Evolutionary conservation across 2,113 vertebrate genomes (phyloP).

Genomic region (pig (Sus scrofa)): T2T-Sscrofa CM000816.6:48918501-48919000

Average conservation of each 20-base stretch:
- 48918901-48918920: constrained; percentile 53
- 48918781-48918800: constrained; percentile 40
- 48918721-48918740: constrained; percentile 11
- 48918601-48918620: background rate
- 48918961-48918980: constrained; percentile 58
- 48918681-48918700: background rate
- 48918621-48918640: background rate
- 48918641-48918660: background rate
- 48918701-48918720: background rate
- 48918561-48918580: background rate
- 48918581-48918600: background rate
- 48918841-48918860: constrained; percentile 34
- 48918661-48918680: background rate
- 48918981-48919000: constrained; percentile 40
- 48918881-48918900: constrained; percentile 53
- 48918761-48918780: constrained; percentile 5
- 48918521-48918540: background rate
- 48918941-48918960: constrained; percentile 62
- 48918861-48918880: constrained; percentile 51
- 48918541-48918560: background rate
- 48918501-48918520: background rate
- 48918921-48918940: constrained; percentile 20
- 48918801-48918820: constrained; percentile 52
- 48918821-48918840: background rate
- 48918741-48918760: background rate